Conservation (phyloP, 2,113 vertebrate genomes). For the Trochalopteron elliotii region DNA sequence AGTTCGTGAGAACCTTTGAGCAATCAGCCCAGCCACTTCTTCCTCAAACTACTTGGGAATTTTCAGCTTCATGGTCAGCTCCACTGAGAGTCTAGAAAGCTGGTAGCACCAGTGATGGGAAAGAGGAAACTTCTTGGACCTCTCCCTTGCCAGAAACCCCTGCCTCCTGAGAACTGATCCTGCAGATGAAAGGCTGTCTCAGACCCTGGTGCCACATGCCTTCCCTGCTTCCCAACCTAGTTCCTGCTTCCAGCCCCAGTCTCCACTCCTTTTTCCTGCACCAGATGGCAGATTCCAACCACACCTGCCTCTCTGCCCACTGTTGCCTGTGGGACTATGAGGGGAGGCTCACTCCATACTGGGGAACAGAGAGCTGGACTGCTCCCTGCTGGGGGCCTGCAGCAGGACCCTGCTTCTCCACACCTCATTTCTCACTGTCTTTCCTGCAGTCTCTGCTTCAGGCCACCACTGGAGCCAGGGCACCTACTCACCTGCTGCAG, state of each 20-base stretch:
- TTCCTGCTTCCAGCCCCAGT: not conserved
- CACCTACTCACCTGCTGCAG: not conserved
- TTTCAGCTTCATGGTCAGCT: not conserved
- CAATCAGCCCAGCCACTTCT: not conserved
- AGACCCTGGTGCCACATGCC: not conserved
- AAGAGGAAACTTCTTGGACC: not conserved
- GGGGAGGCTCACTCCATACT: not conserved
- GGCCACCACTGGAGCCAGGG: not conserved
- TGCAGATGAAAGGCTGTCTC: not conserved
- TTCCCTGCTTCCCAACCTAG: not conserved
- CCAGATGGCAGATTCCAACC: not conserved
- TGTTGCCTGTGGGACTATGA: rapidly evolving
- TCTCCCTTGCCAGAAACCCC: not conserved
- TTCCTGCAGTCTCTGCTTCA: not conserved
- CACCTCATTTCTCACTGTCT: not conserved
- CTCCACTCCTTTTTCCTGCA: not conserved
- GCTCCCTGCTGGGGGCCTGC: not conserved
- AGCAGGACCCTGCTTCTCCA: not conserved
- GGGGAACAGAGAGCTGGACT: not conserved
- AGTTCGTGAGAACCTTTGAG: not conserved
- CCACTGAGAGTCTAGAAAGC: not conserved
- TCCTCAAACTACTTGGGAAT: not conserved
- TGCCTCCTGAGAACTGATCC: not conserved
- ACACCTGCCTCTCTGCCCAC: not conserved
- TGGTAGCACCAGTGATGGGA: not conserved